Percentiles rank a stretch among this genome's conserved stretches.
These are phyloP conservation scores for Calycopis cecrops DNA, from an alignment of 1,140 invertebrate species.

Conservation along the genomic window DNA sequence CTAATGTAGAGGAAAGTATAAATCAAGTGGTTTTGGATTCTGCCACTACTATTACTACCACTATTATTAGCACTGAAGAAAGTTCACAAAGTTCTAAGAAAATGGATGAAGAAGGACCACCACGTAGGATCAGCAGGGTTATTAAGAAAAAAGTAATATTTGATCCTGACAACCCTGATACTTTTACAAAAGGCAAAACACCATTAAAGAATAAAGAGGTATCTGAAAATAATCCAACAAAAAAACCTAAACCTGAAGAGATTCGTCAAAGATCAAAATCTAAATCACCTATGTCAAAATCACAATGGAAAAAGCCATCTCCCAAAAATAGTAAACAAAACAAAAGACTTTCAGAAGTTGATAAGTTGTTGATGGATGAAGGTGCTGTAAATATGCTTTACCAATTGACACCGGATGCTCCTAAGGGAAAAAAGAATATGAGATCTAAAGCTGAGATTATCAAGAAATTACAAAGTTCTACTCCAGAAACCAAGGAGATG, in stretches of 20 bases:
- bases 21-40: too few relatives aligned
- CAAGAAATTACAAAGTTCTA: conserved; percentile 76
- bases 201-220: conserved; percentile 38
- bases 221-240: conserved; percentile 39
- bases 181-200: conserved; percentile 60
- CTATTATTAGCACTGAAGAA: conserved; percentile 20
- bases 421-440: conserved; percentile 68
- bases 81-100: conserved; percentile 37
- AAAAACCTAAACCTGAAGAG: conserved; percentile 51
- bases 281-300: conserved; percentile 52
- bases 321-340: conserved; percentile 67
- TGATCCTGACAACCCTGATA: conserved; percentile 80
- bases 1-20: too few relatives aligned
- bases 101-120: conserved; percentile 43
- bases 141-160: conserved; percentile 82
- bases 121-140: conserved; percentile 70
- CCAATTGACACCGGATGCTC: conserved; percentile 76
- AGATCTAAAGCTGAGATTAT: conserved; percentile 73
- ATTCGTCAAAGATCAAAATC: conserved; percentile 40
- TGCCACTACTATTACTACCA: too few relatives aligned
- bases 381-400: conserved; percentile 90
- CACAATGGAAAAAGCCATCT: conserved; percentile 65
- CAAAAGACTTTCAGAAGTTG: conserved; percentile 82
- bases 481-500: conserved; percentile 68
- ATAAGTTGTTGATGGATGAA: conserved; percentile 87